Conservation (phyloP, 2,113 vertebrate species). For the Abramis brama region DNA sequence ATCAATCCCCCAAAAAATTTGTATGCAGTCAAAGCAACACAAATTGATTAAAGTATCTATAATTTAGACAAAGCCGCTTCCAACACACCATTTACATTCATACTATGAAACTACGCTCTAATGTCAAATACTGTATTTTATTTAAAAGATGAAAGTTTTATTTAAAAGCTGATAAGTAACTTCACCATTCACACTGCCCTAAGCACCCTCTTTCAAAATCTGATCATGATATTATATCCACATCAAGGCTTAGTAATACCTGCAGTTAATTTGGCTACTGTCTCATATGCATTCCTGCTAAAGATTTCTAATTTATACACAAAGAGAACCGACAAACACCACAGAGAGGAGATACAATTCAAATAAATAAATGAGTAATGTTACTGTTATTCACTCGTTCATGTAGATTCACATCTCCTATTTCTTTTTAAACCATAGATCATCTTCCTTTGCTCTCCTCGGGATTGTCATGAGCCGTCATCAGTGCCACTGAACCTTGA, state of each 20-base stretch:
- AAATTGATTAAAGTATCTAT: slow-evolving; percentile 55
- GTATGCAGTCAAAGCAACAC: slow-evolving; percentile 47
- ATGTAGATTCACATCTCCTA: slow-evolving; percentile 46
- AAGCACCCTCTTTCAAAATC: background rate
- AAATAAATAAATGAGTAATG: background rate
- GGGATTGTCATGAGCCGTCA: slow-evolving; percentile 76
- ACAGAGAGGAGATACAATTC: background rate
- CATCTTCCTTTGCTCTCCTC: slow-evolving; percentile 63
- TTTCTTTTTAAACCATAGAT: slow-evolving; percentile 58
- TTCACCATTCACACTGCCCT: background rate
- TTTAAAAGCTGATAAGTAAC: background rate
- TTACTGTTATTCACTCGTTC: slow-evolving; percentile 18
- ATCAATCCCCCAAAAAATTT: background rate
- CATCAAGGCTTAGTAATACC: slow-evolving; percentile 8
- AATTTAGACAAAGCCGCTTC: background rate
- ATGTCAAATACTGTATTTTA: background rate
- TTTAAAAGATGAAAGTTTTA: slow-evolving; percentile 26
- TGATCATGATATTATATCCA: background rate
- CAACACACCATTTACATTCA: background rate
- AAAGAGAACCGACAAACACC: background rate
- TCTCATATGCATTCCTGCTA: slow-evolving; percentile 24
- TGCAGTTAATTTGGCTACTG: background rate
- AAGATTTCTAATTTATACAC: slow-evolving; percentile 59
- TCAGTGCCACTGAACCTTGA: slow-evolving; percentile 76
- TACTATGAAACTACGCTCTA: background rate